phyloP scores from a whole-genome alignment of 2,888 invertebrate genomes.

The Orthosia gracilis region DNA sequence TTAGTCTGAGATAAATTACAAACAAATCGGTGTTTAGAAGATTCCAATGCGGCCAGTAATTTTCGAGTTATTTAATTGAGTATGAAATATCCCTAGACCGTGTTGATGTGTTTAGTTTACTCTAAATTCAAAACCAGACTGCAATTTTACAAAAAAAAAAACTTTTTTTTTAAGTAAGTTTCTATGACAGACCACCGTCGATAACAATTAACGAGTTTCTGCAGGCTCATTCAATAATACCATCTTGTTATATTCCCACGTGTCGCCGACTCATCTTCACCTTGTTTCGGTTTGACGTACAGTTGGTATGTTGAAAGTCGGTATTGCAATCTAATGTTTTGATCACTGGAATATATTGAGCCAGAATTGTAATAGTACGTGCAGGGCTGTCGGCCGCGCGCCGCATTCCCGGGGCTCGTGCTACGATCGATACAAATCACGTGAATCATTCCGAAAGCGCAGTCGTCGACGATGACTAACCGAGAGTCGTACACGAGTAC shows the following conservation, averaged over 20 bases:
- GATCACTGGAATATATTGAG: neutral
- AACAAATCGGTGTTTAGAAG: no score
- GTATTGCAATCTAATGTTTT: neutral
- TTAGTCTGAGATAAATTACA: no score
- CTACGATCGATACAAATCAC: conserved; percentile 26
- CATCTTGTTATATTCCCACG: conserved; percentile 24
- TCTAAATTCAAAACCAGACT: neutral
- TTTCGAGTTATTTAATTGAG: no score
- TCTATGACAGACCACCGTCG: neutral
- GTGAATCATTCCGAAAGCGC: conserved; percentile 15
- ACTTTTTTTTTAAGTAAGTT: neutral
- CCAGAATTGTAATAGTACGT: neutral
- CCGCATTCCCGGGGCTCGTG: neutral
- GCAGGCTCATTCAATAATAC: neutral
- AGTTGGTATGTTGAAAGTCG: neutral
- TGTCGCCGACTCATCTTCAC: neutral
- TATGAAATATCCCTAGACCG: no score
- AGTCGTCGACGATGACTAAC: conserved; percentile 1
- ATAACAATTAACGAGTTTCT: neutral
- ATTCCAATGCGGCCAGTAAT: no score
- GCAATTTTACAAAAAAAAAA: neutral
- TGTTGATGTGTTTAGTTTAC: neutral
- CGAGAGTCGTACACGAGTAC: neutral
- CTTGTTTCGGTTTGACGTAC: neutral
- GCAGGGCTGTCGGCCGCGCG: neutral